Evolutionary conservation across 1,140 invertebrate species (phyloP), one percentile per base, ranked within the genome.

Genomic region (Drosophila arizonae): DNA sequence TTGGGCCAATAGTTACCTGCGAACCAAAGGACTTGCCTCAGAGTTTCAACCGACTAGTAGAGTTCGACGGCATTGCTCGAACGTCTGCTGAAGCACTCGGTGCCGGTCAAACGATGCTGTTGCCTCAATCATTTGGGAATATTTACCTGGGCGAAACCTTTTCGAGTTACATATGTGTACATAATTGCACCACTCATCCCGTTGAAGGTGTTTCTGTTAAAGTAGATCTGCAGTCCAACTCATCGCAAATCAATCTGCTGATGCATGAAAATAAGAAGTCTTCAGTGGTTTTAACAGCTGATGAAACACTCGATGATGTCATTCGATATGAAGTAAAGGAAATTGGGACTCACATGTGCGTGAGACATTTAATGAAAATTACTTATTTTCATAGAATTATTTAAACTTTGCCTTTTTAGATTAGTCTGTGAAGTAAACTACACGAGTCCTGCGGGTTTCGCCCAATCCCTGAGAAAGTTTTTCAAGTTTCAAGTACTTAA

Each of bases 401-500:
- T 24, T 51, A 39, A 17, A 52, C 1, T 57, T 6, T 41, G 46
- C 3, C 15, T 45, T 45, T 43, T 45, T 43, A 98, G 97, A 91
- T 92, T 99, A 68, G 97, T 99, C 8, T 99, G 98, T 94, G 97
- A 98, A 92, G 97, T 99, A 3, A 96, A 94, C 74, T 99, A 99
- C 90, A 95, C 94, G 73, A 95, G 94, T 57, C 92, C 94, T 62
- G 93, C 94, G 62, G 95, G 96, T 72, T 94, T 95, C 78, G 93
- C 95, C 56, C 93, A 94, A 71, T 96, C 95, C n/a, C 95, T 99
- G 91, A 94, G 96, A 81, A 99, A 99, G 92, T 99, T 98, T 92
- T 99, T 99, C 91, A 99, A 99, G 93, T 99, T 99, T 93, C 97
- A 99, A 94, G 98, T 99, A 0, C 94, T 98, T 68, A 99, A 99